Conservation (phyloP, 1,140 invertebrate species). For the Araneus ventricosus region DNA sequence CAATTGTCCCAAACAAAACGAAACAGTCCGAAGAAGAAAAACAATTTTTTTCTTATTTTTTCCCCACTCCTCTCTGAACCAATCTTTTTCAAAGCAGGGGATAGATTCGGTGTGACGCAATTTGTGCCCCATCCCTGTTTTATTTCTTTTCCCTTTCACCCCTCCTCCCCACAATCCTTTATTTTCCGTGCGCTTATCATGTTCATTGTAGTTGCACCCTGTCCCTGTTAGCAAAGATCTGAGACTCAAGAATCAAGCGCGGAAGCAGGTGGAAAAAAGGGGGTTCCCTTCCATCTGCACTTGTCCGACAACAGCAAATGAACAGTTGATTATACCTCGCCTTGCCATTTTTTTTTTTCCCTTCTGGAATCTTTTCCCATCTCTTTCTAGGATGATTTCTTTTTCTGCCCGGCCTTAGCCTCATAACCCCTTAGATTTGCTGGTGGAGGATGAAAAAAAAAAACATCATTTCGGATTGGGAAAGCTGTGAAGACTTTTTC, state of each 20-base stretch:
- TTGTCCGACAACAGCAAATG: constrained; percentile 25
- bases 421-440: constrained; percentile 33
- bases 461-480: not conserved
- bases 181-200: not conserved
- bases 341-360: too few relatives aligned
- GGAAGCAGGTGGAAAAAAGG: constrained; percentile 27
- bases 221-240: constrained; percentile 24
- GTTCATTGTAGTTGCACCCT: constrained; percentile 29
- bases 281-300: constrained; percentile 16
- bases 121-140: not conserved
- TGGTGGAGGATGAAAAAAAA: not conserved
- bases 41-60: too few relatives aligned
- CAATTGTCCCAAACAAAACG: constrained; percentile 29
- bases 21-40: not conserved
- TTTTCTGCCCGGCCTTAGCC: not conserved
- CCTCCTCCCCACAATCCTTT: not conserved
- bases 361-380: constrained; percentile 34
- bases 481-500: constrained; percentile 4
- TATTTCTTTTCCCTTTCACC: not conserved
- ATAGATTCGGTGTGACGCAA: not conserved
- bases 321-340: constrained; percentile 30
- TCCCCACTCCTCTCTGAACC: not conserved
- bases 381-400: constrained; percentile 18
- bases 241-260: constrained; percentile 9
- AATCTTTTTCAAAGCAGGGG: not conserved